phyloP scores from a whole-genome alignment of 2,113 vertebrate genomes.

The Leucopsar rothschildi region DNA sequence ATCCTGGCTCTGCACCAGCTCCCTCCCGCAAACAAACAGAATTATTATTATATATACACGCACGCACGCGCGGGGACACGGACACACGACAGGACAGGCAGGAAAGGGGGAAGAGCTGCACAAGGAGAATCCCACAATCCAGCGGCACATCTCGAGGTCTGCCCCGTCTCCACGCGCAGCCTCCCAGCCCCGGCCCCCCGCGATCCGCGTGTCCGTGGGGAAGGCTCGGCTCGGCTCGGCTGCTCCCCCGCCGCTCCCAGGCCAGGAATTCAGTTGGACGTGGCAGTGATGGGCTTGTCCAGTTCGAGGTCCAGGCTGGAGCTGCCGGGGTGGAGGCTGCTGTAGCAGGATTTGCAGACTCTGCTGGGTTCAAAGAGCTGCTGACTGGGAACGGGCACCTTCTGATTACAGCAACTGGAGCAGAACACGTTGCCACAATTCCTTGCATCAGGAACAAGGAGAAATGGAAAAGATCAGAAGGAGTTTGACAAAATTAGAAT shows the following conservation, averaged over 20 bases:
- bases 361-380: slow-evolving; percentile 95
- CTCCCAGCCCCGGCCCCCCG: slow-evolving; percentile 12
- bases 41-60: slow-evolving; percentile 41
- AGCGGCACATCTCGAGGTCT: slow-evolving; percentile 34
- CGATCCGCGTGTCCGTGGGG: neutral
- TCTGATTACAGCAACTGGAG: slow-evolving; percentile 97
- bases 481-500: neutral
- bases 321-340: slow-evolving; percentile 80
- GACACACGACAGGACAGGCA: slow-evolving; percentile 34
- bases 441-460: slow-evolving; percentile 71
- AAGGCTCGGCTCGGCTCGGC: slow-evolving; percentile 5
- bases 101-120: slow-evolving; percentile 14
- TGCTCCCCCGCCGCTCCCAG: slow-evolving; percentile 5
- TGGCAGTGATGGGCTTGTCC: slow-evolving; percentile 92
- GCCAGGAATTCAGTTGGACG: slow-evolving; percentile 81
- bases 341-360: slow-evolving; percentile 92
- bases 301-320: slow-evolving; percentile 85
- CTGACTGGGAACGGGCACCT: slow-evolving; percentile 96
- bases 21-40: slow-evolving; percentile 12
- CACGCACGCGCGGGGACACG: neutral
- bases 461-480: slow-evolving; percentile 20
- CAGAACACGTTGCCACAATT: slow-evolving; percentile 98
- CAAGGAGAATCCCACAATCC: slow-evolving; percentile 45
- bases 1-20: neutral
- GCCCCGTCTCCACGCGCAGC: slow-evolving; percentile 8